Percentiles rank a stretch among this genome's conserved stretches.
These are phyloP conservation scores for Chloroclystis v-ata DNA, from an alignment of 2,888 invertebrate genomes.

Conservation along the genomic window DNA sequence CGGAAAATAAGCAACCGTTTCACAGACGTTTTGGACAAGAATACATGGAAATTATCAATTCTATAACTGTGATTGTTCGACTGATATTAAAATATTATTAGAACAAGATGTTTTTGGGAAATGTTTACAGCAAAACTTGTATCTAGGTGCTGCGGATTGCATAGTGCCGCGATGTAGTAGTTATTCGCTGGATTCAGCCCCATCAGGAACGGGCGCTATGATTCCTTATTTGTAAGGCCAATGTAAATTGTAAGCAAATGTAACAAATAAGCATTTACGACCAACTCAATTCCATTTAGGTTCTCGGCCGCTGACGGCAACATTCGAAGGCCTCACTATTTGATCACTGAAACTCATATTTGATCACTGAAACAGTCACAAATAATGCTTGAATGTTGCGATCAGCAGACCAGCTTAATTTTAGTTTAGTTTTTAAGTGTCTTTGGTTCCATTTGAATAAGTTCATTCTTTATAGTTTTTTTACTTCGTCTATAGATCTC, in stretches of 20 bases:
- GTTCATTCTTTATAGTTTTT: constrained; percentile 25
- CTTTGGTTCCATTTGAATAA: constrained; percentile 35
- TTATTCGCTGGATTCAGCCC: constrained; percentile 32
- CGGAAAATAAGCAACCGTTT: constrained; percentile 10
- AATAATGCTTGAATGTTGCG: constrained; percentile 7
- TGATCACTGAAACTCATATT: background rate
- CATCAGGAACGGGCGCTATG: constrained; percentile 37
- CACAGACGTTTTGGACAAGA: constrained; percentile 11
- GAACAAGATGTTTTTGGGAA: constrained; percentile 35
- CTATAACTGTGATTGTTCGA: constrained; percentile 27
- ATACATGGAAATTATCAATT: constrained; percentile 15
- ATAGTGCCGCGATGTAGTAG: too few relatives aligned
- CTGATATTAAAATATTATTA: constrained; percentile 24
- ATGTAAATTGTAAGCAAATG: constrained; percentile 58
- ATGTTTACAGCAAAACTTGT: constrained; percentile 48
- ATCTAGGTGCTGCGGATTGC: constrained; percentile 65
- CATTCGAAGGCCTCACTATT: constrained; percentile 1
- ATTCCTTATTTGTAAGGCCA: constrained; percentile 60
- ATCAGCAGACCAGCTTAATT: constrained; percentile 25
- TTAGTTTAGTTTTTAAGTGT: constrained; percentile 42
- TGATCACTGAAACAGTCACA: background rate
- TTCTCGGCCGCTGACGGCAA: constrained; percentile 17
- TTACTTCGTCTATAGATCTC: constrained; percentile 40
- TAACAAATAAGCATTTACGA: constrained; percentile 45
- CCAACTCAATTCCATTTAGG: constrained; percentile 41